These are phyloP conservation scores for Ochropleura leucogaster DNA, from an alignment of 2,888 invertebrate genomes.

Conservation along the genomic window DNA sequence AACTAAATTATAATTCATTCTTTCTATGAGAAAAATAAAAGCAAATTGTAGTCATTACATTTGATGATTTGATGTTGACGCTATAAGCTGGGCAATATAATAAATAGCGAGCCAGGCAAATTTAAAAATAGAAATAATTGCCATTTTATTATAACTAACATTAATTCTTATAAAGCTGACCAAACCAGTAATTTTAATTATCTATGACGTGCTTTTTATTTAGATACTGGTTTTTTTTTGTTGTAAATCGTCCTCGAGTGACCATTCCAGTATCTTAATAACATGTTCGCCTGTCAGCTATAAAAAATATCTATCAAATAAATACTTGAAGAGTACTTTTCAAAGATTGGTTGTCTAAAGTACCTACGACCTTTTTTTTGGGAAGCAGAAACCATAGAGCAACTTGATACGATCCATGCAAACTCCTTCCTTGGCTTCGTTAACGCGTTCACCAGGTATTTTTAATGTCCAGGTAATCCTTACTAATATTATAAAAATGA, in stretches of 20 bases:
- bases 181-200: slow-evolving; percentile 22
- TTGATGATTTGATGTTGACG: slow-evolving; percentile 19
- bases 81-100: neutral
- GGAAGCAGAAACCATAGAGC: no score
- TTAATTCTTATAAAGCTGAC: neutral
- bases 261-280: neutral
- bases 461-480: no score
- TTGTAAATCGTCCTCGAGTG: neutral
- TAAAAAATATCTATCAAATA: neutral
- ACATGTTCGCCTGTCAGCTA: neutral
- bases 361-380: no score
- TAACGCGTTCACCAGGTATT: no score
- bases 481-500: no score
- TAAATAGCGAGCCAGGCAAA: neutral
- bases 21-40: neutral
- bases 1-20: neutral
- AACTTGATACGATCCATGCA: no score
- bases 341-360: no score
- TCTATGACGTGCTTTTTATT: neutral
- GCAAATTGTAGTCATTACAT: neutral
- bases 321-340: no score
- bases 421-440: no score
- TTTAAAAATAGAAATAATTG: slow-evolving; percentile 3
- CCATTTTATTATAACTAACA: neutral
- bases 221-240: neutral